Percentiles rank a stretch among this genome's conserved stretches.
Conservation (phyloP, 2,888 invertebrate species). For the Cecidostiba fungosa region DNA sequence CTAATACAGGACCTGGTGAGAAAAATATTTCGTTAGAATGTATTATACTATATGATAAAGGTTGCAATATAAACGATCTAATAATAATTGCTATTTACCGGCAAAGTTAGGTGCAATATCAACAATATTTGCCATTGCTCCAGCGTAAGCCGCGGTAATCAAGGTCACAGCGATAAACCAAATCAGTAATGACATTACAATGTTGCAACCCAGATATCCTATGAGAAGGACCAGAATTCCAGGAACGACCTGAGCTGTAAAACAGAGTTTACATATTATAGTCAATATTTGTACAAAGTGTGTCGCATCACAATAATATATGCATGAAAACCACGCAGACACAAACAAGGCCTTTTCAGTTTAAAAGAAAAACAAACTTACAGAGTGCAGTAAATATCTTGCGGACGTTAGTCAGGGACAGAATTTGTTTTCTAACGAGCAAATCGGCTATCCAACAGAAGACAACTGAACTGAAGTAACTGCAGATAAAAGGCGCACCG, state of each 20-base stretch:
- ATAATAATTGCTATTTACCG: no score
- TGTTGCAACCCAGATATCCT: conserved; percentile 85
- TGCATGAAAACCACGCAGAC: background rate
- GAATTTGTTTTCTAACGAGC: conserved; percentile 82
- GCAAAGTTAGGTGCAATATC: conserved; percentile 91
- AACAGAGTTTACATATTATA: conserved; percentile 12
- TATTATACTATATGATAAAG: background rate
- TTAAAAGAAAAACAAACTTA: conserved; percentile 67
- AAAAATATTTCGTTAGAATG: conserved; percentile 19
- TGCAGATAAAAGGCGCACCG: conserved; percentile 86
- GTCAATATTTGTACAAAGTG: background rate
- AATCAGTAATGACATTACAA: conserved; percentile 82
- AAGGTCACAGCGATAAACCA: conserved; percentile 87
- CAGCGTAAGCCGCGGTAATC: conserved; percentile 88
- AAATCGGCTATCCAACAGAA: conserved; percentile 87
- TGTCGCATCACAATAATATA: background rate
- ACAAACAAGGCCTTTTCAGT: no score
- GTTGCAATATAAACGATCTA: background rate
- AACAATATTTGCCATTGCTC: conserved; percentile 89
- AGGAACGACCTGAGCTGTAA: conserved; percentile 85
- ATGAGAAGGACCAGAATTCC: conserved; percentile 84
- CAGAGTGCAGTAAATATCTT: conserved; percentile 86
- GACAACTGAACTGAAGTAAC: conserved; percentile 86
- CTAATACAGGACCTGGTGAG: conserved; percentile 83
- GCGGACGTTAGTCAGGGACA: conserved; percentile 85